Percentiles rank a stretch among this genome's conserved stretches.
Conservation (phyloP, 1,140 invertebrate species). For the Hypsibius dujardini region DNA sequence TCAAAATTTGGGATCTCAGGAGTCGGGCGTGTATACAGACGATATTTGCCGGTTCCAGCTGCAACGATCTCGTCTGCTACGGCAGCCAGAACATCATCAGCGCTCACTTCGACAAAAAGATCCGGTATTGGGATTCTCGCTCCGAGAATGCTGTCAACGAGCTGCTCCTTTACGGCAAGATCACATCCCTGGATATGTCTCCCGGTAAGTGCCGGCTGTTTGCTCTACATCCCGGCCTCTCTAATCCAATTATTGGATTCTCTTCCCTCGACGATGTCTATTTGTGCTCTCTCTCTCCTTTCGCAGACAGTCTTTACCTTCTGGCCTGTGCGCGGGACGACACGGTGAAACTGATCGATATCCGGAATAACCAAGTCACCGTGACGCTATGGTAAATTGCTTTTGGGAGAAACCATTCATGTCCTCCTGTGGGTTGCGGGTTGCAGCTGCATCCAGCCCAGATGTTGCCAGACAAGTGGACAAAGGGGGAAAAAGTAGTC, state of each 20-base stretch:
- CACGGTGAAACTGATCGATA: conserved; percentile 75
- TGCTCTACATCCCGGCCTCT: too few species aligned
- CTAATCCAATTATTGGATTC: too few species aligned
- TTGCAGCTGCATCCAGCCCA: too few species aligned
- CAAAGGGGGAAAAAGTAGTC: too few species aligned
- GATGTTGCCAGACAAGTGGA: too few species aligned
- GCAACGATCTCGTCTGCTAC: conserved; percentile 79
- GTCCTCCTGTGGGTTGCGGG: too few species aligned
- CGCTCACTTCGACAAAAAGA: conserved; percentile 88
- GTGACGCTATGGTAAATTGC: conserved; percentile 60
- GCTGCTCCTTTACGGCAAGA: conserved; percentile 70
- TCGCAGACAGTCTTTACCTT: conserved; percentile 69
- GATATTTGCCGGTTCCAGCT: conserved; percentile 87
- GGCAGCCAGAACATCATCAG: conserved; percentile 68
- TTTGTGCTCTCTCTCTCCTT: conserved; percentile 25
- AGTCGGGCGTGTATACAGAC: conserved; percentile 81
- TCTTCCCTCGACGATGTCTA: conserved; percentile 12
- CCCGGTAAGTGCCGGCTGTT: conserved; percentile 43
- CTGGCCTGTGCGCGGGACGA: conserved; percentile 82
- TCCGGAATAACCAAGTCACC: conserved; percentile 77
- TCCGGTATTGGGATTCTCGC: conserved; percentile 87
- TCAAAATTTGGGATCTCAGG: conserved; percentile 90
- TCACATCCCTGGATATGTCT: conserved; percentile 82
- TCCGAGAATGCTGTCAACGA: conserved; percentile 46
- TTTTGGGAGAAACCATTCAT: too few species aligned